Evolutionary conservation across 2,113 vertebrate species (phyloP), one percentile per base, ranked within the genome.

Genomic region (Ahaetulla prasina): DNA sequence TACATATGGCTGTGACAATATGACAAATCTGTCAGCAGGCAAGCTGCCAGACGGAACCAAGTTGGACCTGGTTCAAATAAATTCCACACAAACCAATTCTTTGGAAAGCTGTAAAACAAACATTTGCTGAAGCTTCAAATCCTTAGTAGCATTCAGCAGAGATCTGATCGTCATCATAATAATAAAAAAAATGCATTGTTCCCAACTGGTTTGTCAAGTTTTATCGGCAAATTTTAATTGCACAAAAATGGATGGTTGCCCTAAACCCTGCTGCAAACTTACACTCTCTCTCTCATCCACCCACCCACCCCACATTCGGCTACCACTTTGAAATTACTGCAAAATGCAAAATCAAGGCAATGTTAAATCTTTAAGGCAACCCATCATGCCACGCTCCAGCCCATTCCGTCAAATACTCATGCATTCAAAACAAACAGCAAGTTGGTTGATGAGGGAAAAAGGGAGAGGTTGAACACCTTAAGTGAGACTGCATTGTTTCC

Each of bases 151-250:
- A 85, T 91, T 91, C 93, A 39, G 90, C 80, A 92, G 91, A 94
- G 96, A 89, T 0, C 0, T 39, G 94, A 92, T 80, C 90, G 39
- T 91, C 88, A 57, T 47, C 5, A 47, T 47, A 47, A 47, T 50
- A 85, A 39, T 25, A 74, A 35, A n/a, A 39, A 39, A 74, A 35
- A n/a, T 0, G 39, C 92, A 96, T 6, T 49, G 91, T 92, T 95
- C 23, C 96, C 47, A 27, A 90, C 97, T 94, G 94, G 95, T 97
- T 96, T 18, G 85, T 94, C 94, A 87, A 95, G 95, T 95, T 96
- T 93, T 86, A 3, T 20, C 25, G 14, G 43, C 47, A 27, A 86
- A 23, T 35, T 30, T 43, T 88, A 89, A 89, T 39, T 92, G 68
- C 94, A 88, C 14, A 89, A 55, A 92, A 16, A 63, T 84, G 54